Evolutionary conservation across 2,888 invertebrate genomes (phyloP).

Genomic region (Lasioglossum villosulum): DNA sequence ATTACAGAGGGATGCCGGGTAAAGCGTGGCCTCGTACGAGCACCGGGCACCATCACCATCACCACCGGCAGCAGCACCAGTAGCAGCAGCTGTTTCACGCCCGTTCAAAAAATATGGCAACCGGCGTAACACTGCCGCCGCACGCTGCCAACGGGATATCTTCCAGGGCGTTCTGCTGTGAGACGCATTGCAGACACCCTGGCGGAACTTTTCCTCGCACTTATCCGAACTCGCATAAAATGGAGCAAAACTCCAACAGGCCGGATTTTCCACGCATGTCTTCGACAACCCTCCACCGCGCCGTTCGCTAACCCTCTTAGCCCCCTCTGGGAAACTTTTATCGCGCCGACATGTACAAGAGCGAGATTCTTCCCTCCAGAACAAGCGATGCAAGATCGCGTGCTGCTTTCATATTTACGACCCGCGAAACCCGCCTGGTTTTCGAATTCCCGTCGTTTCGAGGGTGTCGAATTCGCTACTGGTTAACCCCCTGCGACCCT

Average conservation of each 20-base stretch:
- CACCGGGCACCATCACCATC: neutral
- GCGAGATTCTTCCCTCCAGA: constrained; percentile 3
- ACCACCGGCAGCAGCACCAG: neutral
- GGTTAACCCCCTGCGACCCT: neutral
- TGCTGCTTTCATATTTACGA: constrained; percentile 12
- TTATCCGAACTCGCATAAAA: constrained; percentile 64
- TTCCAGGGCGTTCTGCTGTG: constrained; percentile 25
- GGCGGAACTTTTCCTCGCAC: constrained; percentile 48
- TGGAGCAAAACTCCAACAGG: constrained; percentile 54
- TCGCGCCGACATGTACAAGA: constrained; percentile 29
- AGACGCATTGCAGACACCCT: constrained; percentile 65
- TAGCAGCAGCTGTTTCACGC: constrained; percentile 25
- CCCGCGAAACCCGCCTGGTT: neutral
- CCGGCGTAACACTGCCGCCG: constrained; percentile 15
- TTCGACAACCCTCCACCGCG: constrained; percentile 15
- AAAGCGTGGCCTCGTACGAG: constrained; percentile 10
- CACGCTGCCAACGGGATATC: constrained; percentile 30
- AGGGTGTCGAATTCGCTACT: neutral
- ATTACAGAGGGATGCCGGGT: constrained; percentile 28
- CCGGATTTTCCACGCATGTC: constrained; percentile 48
- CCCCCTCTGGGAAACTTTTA: constrained; percentile 53
- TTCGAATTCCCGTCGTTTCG: neutral
- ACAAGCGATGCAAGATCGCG: constrained; percentile 9
- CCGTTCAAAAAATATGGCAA: constrained; percentile 42
- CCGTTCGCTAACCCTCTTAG: constrained; percentile 19